phyloP scores from a whole-genome alignment of 2,113 vertebrate genomes.

The Nematolebias whitei region DNA sequence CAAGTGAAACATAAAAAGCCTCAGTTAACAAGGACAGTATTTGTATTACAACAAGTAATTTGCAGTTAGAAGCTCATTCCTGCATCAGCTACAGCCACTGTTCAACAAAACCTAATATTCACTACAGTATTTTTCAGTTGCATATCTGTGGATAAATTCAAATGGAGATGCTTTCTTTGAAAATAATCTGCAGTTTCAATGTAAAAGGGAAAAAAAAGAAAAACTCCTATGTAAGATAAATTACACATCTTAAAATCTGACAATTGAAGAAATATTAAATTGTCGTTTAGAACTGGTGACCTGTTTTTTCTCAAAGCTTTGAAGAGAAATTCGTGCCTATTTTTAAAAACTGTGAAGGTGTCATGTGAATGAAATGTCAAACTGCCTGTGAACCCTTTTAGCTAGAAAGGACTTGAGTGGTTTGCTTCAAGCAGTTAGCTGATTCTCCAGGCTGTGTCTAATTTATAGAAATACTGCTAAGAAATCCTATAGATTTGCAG shows the following conservation, averaged over 20 bases:
- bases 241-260: not conserved
- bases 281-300: not conserved
- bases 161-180: no score
- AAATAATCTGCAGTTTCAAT: no score
- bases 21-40: no score
- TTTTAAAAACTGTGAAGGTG: not conserved
- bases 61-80: no score
- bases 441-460: not conserved
- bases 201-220: not conserved
- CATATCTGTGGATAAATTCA: no score
- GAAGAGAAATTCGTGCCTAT: not conserved
- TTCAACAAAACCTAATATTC: no score
- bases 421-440: not conserved
- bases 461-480: not conserved
- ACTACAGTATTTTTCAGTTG: not conserved
- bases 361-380: not conserved
- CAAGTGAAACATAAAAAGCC: no score
- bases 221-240: not conserved
- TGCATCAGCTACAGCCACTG: no score
- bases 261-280: not conserved
- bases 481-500: not conserved
- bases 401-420: not conserved
- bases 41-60: no score
- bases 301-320: not conserved
- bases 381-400: not conserved